Base-by-base conservation (phyloP, 64 coral and sea anemone genomes). In the Montipora capricornis region DNA sequence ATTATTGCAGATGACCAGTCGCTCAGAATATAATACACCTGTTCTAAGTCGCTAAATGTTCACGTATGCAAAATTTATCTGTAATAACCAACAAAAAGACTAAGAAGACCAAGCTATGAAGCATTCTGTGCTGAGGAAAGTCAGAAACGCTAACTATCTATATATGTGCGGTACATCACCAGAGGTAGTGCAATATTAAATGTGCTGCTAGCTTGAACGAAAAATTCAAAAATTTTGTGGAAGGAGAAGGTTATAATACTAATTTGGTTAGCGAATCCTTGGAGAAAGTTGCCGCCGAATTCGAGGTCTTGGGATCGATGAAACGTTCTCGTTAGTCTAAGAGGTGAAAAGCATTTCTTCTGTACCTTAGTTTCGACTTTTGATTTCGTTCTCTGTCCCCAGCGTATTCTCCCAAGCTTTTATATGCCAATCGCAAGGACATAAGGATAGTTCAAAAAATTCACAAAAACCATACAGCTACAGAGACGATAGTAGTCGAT, bases 381-480 rank as follows among this genome's bases (percentile, higher is more conserved):
- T 57, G 75, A 13, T 29, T 44, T 82, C 45, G 45, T 68, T 82
- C 62, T 88, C 17, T 83, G 7, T 76, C 64, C 19, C 67, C 83
- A 97, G 95, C 83, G 50, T 87, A 57, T 79, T 92, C 95, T 17
- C 92, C 92, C 3, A 85, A 77, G 45, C 69, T 97, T 78, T 78
- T 97, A 59, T 97, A 79, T 77, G 95, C 89, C 37, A 97, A 97
- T 91, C 95, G 95, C 64, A 91, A 79, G 22, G 95, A 91, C 77
- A 94, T 97, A 75, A 93, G 95, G 51, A 89, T 92, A 12, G 49
- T 97, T 62, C 83, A 62, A 46, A 82, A 50, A 46, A 94, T 20
- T 47, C 49, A 59, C 67, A 88, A 83, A 22, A 79, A 67, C 17
- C 83, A 16, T 59, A 97, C 94, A 76, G 29, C 29, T 29, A 1